A percentile compares a stretch with the other conserved stretches of the same genome.
phyloP scores from a whole-genome alignment of 2,888 invertebrate species.

The Synanthedon myopaeformis region DNA sequence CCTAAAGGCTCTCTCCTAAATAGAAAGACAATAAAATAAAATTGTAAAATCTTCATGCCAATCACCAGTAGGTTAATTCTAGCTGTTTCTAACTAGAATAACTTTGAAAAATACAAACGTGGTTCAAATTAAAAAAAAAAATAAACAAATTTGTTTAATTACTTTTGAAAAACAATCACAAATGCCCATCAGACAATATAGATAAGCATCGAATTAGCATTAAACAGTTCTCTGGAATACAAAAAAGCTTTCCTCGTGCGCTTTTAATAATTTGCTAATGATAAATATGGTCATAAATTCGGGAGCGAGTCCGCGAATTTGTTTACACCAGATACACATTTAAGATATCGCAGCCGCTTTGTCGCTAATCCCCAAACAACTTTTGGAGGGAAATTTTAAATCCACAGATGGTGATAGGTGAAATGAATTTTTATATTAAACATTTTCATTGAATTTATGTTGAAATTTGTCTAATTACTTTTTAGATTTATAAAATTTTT shows the following conservation, averaged over 20 bases:
- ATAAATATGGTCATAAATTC: slow-evolving; percentile 72
- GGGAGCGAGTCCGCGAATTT: slow-evolving; percentile 59
- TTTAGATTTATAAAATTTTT: no score
- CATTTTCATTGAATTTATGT: no score
- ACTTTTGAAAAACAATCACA: neutral
- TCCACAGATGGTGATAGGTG: slow-evolving; percentile 44
- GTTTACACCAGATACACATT: slow-evolving; percentile 69
- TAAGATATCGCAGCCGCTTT: slow-evolving; percentile 66
- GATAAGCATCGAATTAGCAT: slow-evolving; percentile 46
- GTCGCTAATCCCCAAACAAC: slow-evolving; percentile 69
- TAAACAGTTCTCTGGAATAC: slow-evolving; percentile 37
- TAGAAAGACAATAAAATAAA: no score
- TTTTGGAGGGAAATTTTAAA: slow-evolving; percentile 64
- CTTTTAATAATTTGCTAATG: slow-evolving; percentile 71
- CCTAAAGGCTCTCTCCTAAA: no score
- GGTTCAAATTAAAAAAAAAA: no score
- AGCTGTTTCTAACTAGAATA: no score
- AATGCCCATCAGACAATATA: slow-evolving; percentile 26
- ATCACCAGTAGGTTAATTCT: no score
- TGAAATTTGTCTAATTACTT: no score
- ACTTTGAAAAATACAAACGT: no score
- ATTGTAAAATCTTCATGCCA: no score
- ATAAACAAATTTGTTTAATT: neutral
- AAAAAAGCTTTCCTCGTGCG: slow-evolving; percentile 49
- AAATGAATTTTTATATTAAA: no score